Evolutionary conservation across 2,797 vertebrate species (phyloP).

Genomic region (Selene dorsalis): DNA sequence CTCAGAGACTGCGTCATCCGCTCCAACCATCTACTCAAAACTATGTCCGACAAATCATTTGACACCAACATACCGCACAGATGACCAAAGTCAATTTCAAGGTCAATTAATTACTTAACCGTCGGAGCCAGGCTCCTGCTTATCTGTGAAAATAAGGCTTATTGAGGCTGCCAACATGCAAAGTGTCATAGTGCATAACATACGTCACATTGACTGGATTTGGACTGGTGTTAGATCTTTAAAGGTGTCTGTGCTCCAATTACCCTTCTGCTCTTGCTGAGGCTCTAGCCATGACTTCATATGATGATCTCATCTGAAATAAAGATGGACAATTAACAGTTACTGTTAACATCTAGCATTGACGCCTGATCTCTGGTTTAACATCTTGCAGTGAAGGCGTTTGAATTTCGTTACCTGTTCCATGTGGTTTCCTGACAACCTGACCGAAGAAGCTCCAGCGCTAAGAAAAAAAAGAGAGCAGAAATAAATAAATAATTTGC

Average conservation of each 20-base stretch:
- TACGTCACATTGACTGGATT: not conserved
- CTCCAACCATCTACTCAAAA: no score
- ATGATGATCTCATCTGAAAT: constrained; percentile 35
- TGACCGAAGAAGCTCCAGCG: not conserved
- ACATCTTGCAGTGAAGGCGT: not conserved
- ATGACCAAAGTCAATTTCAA: no score
- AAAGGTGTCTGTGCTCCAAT: not conserved
- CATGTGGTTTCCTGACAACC: not conserved
- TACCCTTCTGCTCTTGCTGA: constrained; percentile 1
- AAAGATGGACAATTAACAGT: constrained; percentile 1
- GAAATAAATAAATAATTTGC: not conserved
- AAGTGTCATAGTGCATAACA: not conserved
- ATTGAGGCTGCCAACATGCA: no score
- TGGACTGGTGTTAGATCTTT: not conserved
- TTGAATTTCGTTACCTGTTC: constrained; percentile 34
- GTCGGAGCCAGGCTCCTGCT: no score
- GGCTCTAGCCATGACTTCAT: not conserved
- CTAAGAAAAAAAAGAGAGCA: constrained; percentile 17
- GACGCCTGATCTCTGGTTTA: not conserved
- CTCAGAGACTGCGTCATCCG: no score
- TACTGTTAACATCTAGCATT: not conserved
- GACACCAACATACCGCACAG: no score
- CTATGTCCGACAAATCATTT: no score
- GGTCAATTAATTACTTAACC: no score
- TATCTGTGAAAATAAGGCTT: no score